Evolutionary conservation across 53 echinoderm and acorn worm species (phyloP), one percentile per base, ranked within the genome.

Genomic region (Hippasteria phrygiana): DNA sequence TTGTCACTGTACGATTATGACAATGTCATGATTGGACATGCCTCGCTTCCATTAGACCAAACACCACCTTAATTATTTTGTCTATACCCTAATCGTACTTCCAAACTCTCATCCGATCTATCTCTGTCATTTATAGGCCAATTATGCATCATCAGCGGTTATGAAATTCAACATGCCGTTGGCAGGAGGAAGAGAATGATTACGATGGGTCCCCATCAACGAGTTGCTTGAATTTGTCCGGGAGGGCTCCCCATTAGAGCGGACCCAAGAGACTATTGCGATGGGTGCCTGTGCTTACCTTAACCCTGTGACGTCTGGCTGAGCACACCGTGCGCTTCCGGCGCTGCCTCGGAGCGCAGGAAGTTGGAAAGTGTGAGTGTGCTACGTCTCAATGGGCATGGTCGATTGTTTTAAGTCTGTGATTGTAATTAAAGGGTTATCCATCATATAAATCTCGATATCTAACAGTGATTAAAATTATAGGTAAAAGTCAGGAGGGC

Each of bases 231-330:
- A 13, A 10, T 3, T 59, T 12, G 56, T n/a, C 64, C 81, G 26
- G 28, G 45, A 33, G 32, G 38, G 43, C 6, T 18, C 13, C 82
- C 65, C 33, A 27, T 43, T 29, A 46, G 66, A 32, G 66, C 32
- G 82, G 82, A 46, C 65, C 82, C 34, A 32, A 32, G 82, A 46
- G 82, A 31, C 1, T 28, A 12, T 17, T 64, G 28, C 16, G 65
- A 82, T 66, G 82, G 66, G 82, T 64, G 82, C 82, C 36, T 4
- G 82, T 29, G 82, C 43, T n/a, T 33, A 13, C 65, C 31, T 63
- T 2, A 43, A 4, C 64, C 82, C 64, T 46, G 9, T 82, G 66
- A 82, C 66, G 82, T 82, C 82, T 33, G 65, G 17, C 64, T 28
- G n/a, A 13, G 65, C 27, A 46, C 63, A 82, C 82, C 43, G 40